phyloP scores from a whole-genome alignment of 2,113 vertebrate species.

The Platycercus adscitus region DNA sequence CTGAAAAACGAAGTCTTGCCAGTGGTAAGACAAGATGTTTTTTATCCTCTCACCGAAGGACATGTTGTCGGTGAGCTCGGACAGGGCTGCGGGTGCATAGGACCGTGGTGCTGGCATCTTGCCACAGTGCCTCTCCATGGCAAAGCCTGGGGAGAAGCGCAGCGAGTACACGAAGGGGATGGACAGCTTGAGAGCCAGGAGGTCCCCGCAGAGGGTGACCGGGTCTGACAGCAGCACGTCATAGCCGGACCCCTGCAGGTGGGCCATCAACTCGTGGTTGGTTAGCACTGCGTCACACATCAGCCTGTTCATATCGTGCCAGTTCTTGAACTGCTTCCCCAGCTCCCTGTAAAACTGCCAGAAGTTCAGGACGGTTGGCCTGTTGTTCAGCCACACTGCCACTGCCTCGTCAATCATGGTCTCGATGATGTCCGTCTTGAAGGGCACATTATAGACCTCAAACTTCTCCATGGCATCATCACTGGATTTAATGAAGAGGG shows the following conservation, averaged over 20 bases:
- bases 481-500: conserved; percentile 66
- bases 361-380: conserved; percentile 64
- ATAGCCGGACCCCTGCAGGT: conserved; percentile 53
- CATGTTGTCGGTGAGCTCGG: conserved; percentile 78
- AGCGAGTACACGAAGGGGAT: conserved; percentile 76
- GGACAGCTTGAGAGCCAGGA: conserved; percentile 74
- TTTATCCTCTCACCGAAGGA: conserved; percentile 75
- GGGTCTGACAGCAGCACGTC: conserved; percentile 75
- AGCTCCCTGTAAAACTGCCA: conserved; percentile 72
- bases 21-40: conserved; percentile 71
- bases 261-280: conserved; percentile 69
- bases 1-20: conserved; percentile 75
- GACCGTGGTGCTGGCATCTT: conserved; percentile 74
- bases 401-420: conserved; percentile 35
- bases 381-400: conserved; percentile 70
- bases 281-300: conserved; percentile 68
- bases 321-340: conserved; percentile 16
- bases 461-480: conserved; percentile 16
- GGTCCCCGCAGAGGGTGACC: conserved; percentile 70
- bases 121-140: conserved; percentile 75
- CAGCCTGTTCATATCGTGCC: conserved; percentile 46
- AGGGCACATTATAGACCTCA: conserved; percentile 69
- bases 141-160: conserved; percentile 75
- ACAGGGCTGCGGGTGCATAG: conserved; percentile 69
- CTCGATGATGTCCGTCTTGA: background rate